Evolutionary conservation across 2,113 vertebrate genomes (phyloP), one percentile per base, ranked within the genome.

Genomic region (Mixornis gularis): DNA sequence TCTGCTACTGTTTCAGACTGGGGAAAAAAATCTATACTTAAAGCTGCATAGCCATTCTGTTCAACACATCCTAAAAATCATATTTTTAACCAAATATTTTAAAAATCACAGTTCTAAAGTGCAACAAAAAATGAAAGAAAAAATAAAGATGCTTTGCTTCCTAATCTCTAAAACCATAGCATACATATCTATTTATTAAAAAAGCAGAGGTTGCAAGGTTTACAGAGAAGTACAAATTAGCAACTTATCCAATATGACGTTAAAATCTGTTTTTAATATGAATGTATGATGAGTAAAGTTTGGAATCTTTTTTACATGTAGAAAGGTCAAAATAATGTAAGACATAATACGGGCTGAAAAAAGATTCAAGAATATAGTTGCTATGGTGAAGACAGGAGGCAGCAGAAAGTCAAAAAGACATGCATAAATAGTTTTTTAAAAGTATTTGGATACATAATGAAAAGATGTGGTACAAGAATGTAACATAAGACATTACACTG

Each of bases 321-420:
- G 51, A 80, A 95, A 83, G 64, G 53, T 85, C 79, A 46, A 62
- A 88, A 30, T 56, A 82, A 90, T 72, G 36, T 17, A 79, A 77
- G 41, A 82, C 51, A 73, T 73, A 85, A 85, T 21, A 79, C 22
- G 77, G 38, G 32, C 32, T 90, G 71, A 92, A 85, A 88, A 81
- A 94, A 85, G 53, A 85, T 81, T 70, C 91, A 86, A 88, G 65
- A 90, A 92, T 93, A 87, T 85, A 34, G 93, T 92, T 95, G 95
- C 96, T 95, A 95, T 94, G 90, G 93, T 88, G 93, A 94, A 94
- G 79, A 77, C 29, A 91, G 74, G 55, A 85, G 40, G 64, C 87
- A 95, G 86, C 30, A 92, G 32, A 79, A 91, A 93, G 64, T 79
- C 81, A 97, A 87, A 95, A 88, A 9, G 8, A 87, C 46, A 87